Percentiles rank a stretch among this genome's conserved stretches.
Evolutionary conservation across 2,888 invertebrate genomes (phyloP).

Genomic region (Euplexia lucipara): DNA sequence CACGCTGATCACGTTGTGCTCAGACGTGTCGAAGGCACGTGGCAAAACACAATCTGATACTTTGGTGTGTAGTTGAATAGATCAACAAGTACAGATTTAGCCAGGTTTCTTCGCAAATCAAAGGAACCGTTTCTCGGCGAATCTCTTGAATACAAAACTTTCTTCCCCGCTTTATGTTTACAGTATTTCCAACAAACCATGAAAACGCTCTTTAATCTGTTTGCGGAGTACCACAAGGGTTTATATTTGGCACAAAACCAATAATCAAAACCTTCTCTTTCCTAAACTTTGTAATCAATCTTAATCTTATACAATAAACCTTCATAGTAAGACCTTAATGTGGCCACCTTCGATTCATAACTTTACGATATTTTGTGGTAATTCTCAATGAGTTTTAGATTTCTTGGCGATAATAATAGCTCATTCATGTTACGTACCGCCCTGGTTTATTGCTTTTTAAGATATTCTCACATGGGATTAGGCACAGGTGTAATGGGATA

Average conservation of each 20-base stretch:
- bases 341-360: conserved; percentile 43
- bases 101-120: conserved; percentile 5
- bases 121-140: conserved; percentile 10
- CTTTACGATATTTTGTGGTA: conserved; percentile 60
- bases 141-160: conserved; percentile 14
- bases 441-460: conserved; percentile 32
- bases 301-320: too few relatives aligned
- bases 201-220: conserved; percentile 7
- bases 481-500: background rate
- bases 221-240: conserved; percentile 12
- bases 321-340: conserved; percentile 21
- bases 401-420: conserved; percentile 37
- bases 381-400: conserved; percentile 49
- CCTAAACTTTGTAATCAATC: background rate
- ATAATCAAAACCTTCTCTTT: conserved; percentile 2
- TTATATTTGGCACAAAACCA: conserved; percentile 15
- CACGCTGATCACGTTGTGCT: conserved; percentile 34
- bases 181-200: conserved; percentile 3
- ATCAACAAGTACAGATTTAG: conserved; percentile 12
- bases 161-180: background rate
- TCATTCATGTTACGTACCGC: conserved; percentile 32
- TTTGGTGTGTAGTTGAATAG: conserved; percentile 16
- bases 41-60: conserved; percentile 19
- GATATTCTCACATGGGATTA: conserved; percentile 31
- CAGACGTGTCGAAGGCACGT: conserved; percentile 20